Conservation (phyloP, 1,140 invertebrate species). For the Physella acuta region DNA sequence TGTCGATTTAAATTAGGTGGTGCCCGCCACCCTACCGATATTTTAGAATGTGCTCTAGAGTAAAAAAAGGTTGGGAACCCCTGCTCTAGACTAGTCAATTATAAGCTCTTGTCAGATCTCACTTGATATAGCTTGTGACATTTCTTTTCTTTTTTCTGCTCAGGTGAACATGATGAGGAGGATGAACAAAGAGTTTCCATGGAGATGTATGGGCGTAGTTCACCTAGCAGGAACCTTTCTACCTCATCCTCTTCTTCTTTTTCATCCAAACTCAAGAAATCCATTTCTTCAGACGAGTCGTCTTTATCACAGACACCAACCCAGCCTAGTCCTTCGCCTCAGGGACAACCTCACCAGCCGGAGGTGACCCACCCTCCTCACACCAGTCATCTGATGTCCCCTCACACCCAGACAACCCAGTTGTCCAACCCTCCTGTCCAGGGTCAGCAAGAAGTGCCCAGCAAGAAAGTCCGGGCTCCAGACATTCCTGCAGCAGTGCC, state of each 20-base stretch:
- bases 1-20: too few relatives aligned
- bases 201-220: slow-evolving; percentile 71
- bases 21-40: too few relatives aligned
- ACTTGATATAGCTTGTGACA: background rate
- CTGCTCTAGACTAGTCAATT: too few relatives aligned
- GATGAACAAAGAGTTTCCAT: slow-evolving; percentile 71
- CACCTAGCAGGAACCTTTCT: slow-evolving; percentile 9
- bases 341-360: too few relatives aligned
- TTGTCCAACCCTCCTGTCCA: background rate
- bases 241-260: slow-evolving; percentile 9
- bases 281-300: background rate
- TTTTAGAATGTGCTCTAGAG: too few relatives aligned
- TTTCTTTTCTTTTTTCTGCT: background rate
- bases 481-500: background rate
- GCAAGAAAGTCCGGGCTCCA: background rate
- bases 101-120: background rate
- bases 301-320: background rate
- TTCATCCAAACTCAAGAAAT: slow-evolving; percentile 2
- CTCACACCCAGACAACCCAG: background rate
- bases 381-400: background rate
- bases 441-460: background rate
- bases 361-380: background rate
- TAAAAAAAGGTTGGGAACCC: too few relatives aligned
- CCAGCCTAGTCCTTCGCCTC: too few relatives aligned
- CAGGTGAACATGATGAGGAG: slow-evolving; percentile 74